Evolutionary conservation across 2,888 invertebrate species (phyloP).

Genomic region (Pomacea canaliculata): DNA sequence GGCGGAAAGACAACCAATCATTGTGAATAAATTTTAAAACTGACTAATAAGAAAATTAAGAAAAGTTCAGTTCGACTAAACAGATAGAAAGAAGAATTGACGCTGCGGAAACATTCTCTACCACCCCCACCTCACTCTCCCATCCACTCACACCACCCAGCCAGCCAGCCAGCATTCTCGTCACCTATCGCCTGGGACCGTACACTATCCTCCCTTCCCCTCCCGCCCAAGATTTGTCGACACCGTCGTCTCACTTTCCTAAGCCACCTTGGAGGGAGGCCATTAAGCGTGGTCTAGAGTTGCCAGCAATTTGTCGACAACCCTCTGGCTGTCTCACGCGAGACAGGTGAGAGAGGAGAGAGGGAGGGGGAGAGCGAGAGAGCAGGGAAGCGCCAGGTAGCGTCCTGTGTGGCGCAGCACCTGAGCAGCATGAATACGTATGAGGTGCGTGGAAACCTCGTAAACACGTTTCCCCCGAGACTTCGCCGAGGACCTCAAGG

Average conservation of each 20-base stretch:
- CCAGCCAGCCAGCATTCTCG: no score
- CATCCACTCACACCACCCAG: neutral
- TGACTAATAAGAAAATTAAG: no score
- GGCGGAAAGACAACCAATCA: no score
- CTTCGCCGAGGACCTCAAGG: no score
- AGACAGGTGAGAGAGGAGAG: neutral
- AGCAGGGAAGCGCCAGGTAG: neutral
- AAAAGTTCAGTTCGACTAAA: no score
- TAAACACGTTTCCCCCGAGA: slow-evolving; percentile 5
- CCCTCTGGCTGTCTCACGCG: neutral
- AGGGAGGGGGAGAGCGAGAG: neutral
- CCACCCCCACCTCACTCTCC: no score
- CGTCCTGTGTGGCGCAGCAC: slow-evolving; percentile 22
- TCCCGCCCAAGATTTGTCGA: neutral
- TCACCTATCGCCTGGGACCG: no score
- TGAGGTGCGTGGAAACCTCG: slow-evolving; percentile 16
- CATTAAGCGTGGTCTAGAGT: slow-evolving; percentile 15
- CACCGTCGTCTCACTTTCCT: neutral
- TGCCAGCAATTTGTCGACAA: slow-evolving; percentile 27
- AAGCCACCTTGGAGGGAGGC: slow-evolving; percentile 7
- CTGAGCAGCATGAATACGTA: slow-evolving; percentile 13
- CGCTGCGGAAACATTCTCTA: no score
- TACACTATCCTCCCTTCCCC: no score
- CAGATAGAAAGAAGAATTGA: no score
- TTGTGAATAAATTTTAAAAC: no score